Evolutionary conservation across 2,888 invertebrate species (phyloP).

Genomic region (Zelleria hepariella): DNA sequence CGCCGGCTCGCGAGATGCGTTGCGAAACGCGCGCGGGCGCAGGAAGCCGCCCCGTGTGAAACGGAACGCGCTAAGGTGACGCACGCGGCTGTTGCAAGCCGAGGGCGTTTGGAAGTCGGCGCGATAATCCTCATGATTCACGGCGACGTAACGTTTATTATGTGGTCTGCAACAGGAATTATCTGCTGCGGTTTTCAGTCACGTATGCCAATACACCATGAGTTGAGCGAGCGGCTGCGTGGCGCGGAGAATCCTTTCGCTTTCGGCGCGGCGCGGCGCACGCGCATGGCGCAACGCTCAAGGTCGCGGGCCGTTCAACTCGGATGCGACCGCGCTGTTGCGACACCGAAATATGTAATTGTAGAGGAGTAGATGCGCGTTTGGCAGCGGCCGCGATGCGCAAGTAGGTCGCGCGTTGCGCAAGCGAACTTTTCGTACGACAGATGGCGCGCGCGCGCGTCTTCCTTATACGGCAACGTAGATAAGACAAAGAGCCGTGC

Average conservation of each 20-base stretch:
- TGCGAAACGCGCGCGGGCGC: constrained; percentile 37
- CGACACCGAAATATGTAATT: constrained; percentile 71
- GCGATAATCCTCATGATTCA: constrained; percentile 24
- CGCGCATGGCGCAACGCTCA: constrained; percentile 57
- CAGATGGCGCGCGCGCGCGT: constrained; percentile 60
- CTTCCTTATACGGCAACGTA: constrained; percentile 53
- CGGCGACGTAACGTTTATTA: constrained; percentile 27
- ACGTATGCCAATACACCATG: constrained; percentile 40
- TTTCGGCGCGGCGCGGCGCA: constrained; percentile 48
- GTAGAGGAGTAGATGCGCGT: constrained; percentile 64
- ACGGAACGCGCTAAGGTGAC: constrained; percentile 39
- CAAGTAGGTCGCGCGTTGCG: constrained; percentile 66
- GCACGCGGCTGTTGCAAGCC: constrained; percentile 23
- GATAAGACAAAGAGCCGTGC: background rate
- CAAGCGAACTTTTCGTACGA: constrained; percentile 46
- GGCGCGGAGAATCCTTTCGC: constrained; percentile 48
- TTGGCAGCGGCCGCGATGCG: constrained; percentile 63
- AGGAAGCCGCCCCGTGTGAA: constrained; percentile 44
- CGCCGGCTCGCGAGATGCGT: constrained; percentile 28
- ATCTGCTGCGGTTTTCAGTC: constrained; percentile 26
- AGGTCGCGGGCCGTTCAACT: constrained; percentile 72
- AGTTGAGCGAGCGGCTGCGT: constrained; percentile 19
- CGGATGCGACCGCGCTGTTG: constrained; percentile 67
- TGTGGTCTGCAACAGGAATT: constrained; percentile 23
- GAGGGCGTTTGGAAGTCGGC: constrained; percentile 1